phyloP scores from a whole-genome alignment of 2,888 invertebrate genomes.

The Augochlorella aurata region DNA sequence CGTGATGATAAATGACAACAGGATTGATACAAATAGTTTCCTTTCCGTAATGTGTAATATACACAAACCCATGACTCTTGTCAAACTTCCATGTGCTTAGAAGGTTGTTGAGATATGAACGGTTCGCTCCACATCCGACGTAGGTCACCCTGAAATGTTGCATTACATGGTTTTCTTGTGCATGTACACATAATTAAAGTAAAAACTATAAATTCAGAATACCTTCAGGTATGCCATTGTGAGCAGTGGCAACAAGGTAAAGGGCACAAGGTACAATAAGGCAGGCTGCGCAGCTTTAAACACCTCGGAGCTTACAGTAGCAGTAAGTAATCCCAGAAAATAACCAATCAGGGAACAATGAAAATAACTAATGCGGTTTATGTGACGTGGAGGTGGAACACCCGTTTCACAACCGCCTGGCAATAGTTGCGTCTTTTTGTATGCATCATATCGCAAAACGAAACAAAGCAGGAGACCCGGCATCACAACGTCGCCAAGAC shows the following conservation, averaged over 20 bases:
- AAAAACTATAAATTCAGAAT: background rate
- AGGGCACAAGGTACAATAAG: conserved; percentile 97
- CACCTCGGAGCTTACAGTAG: conserved; percentile 98
- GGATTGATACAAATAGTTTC: conserved; percentile 59
- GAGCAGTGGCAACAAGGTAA: conserved; percentile 96
- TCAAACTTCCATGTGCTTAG: conserved; percentile 93
- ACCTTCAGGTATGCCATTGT: conserved; percentile 99
- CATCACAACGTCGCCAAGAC: conserved; percentile 95
- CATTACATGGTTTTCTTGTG: background rate
- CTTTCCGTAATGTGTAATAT: conserved; percentile 60
- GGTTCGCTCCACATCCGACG: conserved; percentile 99
- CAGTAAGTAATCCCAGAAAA: conserved; percentile 97
- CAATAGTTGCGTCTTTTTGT: conserved; percentile 94
- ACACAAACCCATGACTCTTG: conserved; percentile 70
- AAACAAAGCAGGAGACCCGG: conserved; percentile 97
- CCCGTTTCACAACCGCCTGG: conserved; percentile 84
- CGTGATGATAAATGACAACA: conserved; percentile 66
- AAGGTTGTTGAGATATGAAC: conserved; percentile 91
- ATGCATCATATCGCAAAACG: conserved; percentile 97
- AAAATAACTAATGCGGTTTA: conserved; percentile 92
- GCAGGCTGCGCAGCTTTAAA: conserved; percentile 99
- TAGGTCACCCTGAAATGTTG: conserved; percentile 91
- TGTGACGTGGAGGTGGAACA: conserved; percentile 84
- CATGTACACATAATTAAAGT: background rate
- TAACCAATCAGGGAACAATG: conserved; percentile 99